Evolutionary conservation across 2,113 vertebrate genomes (phyloP).

Genomic region (Muntiacus muntjak): DNA sequence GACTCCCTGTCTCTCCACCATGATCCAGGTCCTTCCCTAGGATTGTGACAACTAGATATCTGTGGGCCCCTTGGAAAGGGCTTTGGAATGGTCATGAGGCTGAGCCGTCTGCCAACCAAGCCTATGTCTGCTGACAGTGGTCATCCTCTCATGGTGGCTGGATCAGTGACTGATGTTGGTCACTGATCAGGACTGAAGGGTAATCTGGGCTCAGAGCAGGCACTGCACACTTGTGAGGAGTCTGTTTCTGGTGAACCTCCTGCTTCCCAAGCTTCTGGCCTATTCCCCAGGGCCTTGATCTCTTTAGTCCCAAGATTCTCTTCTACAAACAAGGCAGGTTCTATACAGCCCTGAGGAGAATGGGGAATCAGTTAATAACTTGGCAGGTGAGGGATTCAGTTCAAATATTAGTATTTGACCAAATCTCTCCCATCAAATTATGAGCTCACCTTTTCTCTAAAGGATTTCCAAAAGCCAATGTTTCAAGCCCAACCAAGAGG

Average conservation of each 20-base stretch:
- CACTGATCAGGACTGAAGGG: background rate
- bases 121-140: background rate
- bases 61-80: background rate
- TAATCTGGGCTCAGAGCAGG: background rate
- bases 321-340: background rate
- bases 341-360: background rate
- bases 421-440: background rate
- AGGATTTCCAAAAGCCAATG: background rate
- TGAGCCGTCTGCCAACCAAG: background rate
- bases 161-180: background rate
- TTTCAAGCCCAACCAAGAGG: background rate
- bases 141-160: background rate
- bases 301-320: background rate
- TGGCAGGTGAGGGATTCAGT: background rate
- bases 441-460: background rate
- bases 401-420: background rate
- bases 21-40: background rate
- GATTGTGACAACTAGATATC: background rate
- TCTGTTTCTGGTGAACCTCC: background rate
- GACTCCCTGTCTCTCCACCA: background rate
- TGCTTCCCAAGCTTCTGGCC: background rate
- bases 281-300: background rate
- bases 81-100: background rate
- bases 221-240: background rate
- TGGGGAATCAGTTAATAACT: background rate